phyloP scores from a whole-genome alignment of 2,113 vertebrate species.

The Ptilonorhynchus violaceus region DNA sequence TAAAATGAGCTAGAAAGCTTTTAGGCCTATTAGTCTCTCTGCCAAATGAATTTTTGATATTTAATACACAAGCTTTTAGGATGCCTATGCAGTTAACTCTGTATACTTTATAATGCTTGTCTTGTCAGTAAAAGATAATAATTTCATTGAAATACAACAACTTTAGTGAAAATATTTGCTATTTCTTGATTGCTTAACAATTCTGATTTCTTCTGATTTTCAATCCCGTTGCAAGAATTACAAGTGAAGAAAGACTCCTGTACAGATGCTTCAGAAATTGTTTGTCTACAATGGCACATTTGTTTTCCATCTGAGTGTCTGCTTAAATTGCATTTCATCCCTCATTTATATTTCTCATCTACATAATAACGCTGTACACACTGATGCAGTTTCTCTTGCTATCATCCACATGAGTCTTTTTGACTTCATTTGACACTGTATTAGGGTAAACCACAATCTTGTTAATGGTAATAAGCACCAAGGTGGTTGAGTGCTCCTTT shows the following conservation, averaged over 20 bases:
- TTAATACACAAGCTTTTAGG: not conserved
- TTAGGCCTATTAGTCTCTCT: not conserved
- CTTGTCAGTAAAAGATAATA: not conserved
- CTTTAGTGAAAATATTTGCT: not conserved
- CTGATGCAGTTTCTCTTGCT: not conserved
- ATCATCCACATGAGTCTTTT: not conserved
- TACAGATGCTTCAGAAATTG: not conserved
- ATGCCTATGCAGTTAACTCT: not conserved
- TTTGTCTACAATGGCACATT: not conserved
- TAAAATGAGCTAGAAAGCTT: constrained; percentile 31
- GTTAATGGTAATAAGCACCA: constrained; percentile 11
- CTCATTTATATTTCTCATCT: constrained; percentile 27
- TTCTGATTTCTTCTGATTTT: not conserved
- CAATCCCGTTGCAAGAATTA: not conserved
- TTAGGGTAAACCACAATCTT: not conserved
- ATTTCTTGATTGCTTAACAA: not conserved
- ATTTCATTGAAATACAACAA: not conserved
- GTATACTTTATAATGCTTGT: not conserved
- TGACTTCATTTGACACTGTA: not conserved
- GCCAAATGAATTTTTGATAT: constrained; percentile 18
- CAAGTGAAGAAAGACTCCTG: not conserved
- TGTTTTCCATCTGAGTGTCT: not conserved
- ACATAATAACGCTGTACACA: not conserved
- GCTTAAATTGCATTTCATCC: not conserved
- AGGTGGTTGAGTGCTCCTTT: not conserved